Evolutionary conservation across 2,888 invertebrate genomes (phyloP).

Genomic region (Andrena minutula): DNA sequence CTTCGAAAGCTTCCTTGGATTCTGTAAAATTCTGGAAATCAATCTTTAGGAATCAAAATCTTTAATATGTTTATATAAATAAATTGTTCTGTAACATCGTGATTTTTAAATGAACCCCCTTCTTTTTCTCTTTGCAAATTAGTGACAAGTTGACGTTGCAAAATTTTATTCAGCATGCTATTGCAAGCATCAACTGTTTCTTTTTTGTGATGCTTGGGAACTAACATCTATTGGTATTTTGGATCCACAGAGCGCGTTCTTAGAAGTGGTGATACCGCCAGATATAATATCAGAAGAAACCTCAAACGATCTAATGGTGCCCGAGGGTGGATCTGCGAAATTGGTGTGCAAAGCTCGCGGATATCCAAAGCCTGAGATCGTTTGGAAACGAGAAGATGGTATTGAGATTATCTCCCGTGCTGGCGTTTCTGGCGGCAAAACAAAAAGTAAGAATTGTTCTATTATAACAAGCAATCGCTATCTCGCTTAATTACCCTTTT

Average conservation of each 20-base stretch:
- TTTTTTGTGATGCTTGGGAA: neutral
- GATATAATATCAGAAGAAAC: slow-evolving; percentile 96
- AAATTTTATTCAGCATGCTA: too few species aligned
- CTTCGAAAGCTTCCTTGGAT: too few species aligned
- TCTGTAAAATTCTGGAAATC: too few species aligned
- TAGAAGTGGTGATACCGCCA: slow-evolving; percentile 96
- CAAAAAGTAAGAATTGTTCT: slow-evolving; percentile 87
- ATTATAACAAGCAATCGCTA: neutral
- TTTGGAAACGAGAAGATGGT: slow-evolving; percentile 95
- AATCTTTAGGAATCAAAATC: too few species aligned
- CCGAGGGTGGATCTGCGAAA: slow-evolving; percentile 96
- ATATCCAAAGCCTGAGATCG: slow-evolving; percentile 93
- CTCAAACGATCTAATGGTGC: slow-evolving; percentile 97
- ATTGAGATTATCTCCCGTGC: slow-evolving; percentile 92
- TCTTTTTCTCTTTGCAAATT: too few species aligned
- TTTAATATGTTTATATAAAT: too few species aligned
- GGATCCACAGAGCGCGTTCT: slow-evolving; percentile 90
- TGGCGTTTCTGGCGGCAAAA: slow-evolving; percentile 90
- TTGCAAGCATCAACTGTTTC: too few species aligned
- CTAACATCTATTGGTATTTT: neutral
- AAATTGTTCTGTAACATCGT: too few species aligned
- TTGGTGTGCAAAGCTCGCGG: slow-evolving; percentile 94
- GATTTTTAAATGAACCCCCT: too few species aligned
- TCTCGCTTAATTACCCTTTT: neutral
- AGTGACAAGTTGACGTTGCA: too few species aligned